Percentiles rank a stretch among this genome's conserved stretches.
These are phyloP conservation scores for Chaetodon auriga DNA, from an alignment of 2,113 vertebrate genomes.

Conservation along the genomic window DNA sequence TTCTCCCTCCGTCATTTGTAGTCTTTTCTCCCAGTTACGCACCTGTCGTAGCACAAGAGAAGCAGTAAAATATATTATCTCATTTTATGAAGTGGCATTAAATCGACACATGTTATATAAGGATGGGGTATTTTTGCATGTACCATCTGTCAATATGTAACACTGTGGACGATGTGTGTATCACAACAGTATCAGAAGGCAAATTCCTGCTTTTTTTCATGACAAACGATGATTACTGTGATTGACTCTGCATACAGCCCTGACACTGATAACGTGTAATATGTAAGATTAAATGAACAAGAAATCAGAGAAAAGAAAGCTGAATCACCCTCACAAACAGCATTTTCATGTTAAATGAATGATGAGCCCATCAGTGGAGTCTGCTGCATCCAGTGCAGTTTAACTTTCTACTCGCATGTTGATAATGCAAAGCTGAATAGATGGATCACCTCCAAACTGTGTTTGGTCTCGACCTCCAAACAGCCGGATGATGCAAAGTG, in stretches of 20 bases:
- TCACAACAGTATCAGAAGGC: not conserved
- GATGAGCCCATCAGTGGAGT: not conserved
- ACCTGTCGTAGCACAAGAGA: slow-evolving; percentile 37
- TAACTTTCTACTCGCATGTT: not conserved
- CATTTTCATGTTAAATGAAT: not conserved
- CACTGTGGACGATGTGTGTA: no score
- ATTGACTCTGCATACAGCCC: not conserved
- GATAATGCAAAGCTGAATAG: not conserved
- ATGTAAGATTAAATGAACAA: not conserved
- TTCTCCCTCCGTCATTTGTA: slow-evolving; percentile 62
- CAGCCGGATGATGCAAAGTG: slow-evolving; percentile 66
- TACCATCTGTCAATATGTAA: no score
- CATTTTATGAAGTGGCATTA: not conserved
- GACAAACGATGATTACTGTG: not conserved
- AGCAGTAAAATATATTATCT: not conserved
- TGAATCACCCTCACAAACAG: not conserved
- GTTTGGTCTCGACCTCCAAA: slow-evolving; percentile 66
- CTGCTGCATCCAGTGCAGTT: not conserved
- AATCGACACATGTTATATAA: no score
- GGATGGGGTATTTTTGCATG: no score
- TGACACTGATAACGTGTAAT: not conserved
- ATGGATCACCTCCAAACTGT: slow-evolving; percentile 72
- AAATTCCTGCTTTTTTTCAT: not conserved
- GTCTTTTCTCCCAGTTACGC: slow-evolving; percentile 80
- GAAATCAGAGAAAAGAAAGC: no score